Base-by-base conservation (phyloP, 1,140 invertebrate species). In the Berghia stephanieae region DNA sequence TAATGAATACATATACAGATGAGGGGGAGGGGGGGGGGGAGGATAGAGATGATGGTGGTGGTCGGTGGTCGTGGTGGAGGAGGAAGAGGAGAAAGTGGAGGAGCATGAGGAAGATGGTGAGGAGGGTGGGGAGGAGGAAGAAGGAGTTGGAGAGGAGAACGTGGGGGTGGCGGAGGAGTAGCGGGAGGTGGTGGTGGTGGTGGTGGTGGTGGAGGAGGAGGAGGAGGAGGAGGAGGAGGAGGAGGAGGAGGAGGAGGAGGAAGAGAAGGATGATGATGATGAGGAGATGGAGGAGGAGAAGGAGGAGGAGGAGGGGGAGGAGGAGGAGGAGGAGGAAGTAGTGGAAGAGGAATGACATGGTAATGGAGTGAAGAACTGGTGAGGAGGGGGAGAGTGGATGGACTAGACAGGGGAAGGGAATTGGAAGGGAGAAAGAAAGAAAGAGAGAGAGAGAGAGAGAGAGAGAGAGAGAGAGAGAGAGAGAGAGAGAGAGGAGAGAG, bases 261-360 rank as follows among this genome's bases (percentile, higher is more conserved):
- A n/a, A n/a, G n/a, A n/a, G n/a, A n/a, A n/a, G n/a, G n/a, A n/a
- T n/a, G n/a, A n/a, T n/a, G n/a, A n/a, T n/a, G n/a, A n/a, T n/a
- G n/a, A n/a, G n/a, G n/a, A n/a, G n/a, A n/a, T n/a, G n/a, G 57
- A 83, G 36, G 80, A 34, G 68, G 21, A 73, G 43, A 13, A 34
- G 27, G 71, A 60, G 1, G 27, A 52, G 24, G 16, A 49, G 60
- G 40, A 21, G 40, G 60, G n/a, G 24, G 40, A 38, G n/a, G 21
- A 31, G 60, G 40, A 38, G 0, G 60, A 66, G 60, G 18, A 3
- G 40, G 60, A 66, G n/a, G 40, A 21, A n/a, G 60, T 36, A 31
- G 40, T 18, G 40, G 3, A 66, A 3, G 40, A 3, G 40, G 24
- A 66, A 31, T 36, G 18, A 27, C 10, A 66, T 31, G 40, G 21